Conservation (phyloP, 2,113 vertebrate genomes). For the Oncorhynchus tshawytscha region DNA sequence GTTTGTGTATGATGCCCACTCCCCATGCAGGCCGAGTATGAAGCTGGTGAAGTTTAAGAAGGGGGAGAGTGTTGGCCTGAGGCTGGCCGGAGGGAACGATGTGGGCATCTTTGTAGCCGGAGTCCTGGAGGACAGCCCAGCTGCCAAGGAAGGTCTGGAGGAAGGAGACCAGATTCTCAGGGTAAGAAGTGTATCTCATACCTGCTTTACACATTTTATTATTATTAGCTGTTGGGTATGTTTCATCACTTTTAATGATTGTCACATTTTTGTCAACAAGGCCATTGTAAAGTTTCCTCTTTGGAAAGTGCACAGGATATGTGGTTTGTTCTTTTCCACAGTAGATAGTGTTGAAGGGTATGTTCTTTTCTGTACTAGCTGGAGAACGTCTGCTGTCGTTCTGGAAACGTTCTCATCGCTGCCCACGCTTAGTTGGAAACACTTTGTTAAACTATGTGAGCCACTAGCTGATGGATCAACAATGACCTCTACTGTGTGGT, state of each 20-base stretch:
- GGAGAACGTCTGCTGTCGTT: slow-evolving; percentile 58
- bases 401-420: slow-evolving; percentile 20
- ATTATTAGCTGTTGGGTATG: too few relatives aligned
- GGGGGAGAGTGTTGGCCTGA: slow-evolving; percentile 94
- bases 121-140: slow-evolving; percentile 96
- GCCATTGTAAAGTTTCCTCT: not conserved
- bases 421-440: slow-evolving; percentile 46
- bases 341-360: not conserved
- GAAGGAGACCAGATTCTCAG: slow-evolving; percentile 99
- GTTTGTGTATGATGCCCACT: slow-evolving; percentile 3
- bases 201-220: too few relatives aligned
- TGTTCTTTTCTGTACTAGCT: too few relatives aligned
- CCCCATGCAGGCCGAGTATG: slow-evolving; percentile 95
- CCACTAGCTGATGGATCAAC: not conserved
- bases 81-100: slow-evolving; percentile 96
- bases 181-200: slow-evolving; percentile 70
- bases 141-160: slow-evolving; percentile 95
- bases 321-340: not conserved
- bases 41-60: slow-evolving; percentile 98
- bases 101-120: slow-evolving; percentile 99
- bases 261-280: too few relatives aligned
- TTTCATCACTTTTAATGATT: too few relatives aligned
- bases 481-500: too few relatives aligned
- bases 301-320: not conserved
- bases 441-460: slow-evolving; percentile 47